phyloP scores from a whole-genome alignment of 1,140 invertebrate genomes.

The Macrocentrus cingulum region DNA sequence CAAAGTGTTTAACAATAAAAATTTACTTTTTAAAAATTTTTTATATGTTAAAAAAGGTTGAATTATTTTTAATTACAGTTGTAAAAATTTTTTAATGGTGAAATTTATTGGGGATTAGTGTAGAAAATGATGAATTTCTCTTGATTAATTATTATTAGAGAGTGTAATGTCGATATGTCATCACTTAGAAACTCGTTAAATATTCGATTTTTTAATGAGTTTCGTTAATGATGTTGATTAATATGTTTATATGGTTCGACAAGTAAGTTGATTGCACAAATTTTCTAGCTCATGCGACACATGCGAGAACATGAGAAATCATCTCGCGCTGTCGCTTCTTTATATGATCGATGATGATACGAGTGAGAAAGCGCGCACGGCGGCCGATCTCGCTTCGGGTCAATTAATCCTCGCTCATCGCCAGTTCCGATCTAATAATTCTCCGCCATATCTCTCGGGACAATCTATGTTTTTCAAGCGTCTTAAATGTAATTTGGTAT shows the following conservation, averaged over 20 bases:
- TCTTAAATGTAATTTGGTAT: slow-evolving; percentile 16
- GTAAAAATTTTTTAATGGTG: no score
- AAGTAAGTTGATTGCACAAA: slow-evolving; percentile 15
- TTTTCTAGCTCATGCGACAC: slow-evolving; percentile 10
- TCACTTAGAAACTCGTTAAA: no score
- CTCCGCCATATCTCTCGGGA: slow-evolving; percentile 22
- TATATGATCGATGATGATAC: slow-evolving; percentile 24
- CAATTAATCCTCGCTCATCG: slow-evolving; percentile 28
- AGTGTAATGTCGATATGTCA: no score
- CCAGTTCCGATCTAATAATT: slow-evolving; percentile 28
- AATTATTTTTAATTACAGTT: no score
- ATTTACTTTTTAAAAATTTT: not conserved
- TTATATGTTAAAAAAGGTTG: no score
- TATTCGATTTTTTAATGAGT: no score
- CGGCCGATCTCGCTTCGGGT: slow-evolving; percentile 16
- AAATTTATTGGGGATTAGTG: no score
- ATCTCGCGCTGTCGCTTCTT: slow-evolving; percentile 18
- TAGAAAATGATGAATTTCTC: no score
- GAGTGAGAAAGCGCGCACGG: not conserved
- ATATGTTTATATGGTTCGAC: not conserved
- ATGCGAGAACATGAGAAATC: slow-evolving; percentile 25
- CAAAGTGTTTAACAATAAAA: not conserved
- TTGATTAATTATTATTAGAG: no score
- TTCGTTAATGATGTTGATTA: not conserved
- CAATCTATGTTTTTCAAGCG: slow-evolving; percentile 10